phyloP scores from a whole-genome alignment of 1,140 invertebrate species.

The Belonocnema kinseyi region DNA sequence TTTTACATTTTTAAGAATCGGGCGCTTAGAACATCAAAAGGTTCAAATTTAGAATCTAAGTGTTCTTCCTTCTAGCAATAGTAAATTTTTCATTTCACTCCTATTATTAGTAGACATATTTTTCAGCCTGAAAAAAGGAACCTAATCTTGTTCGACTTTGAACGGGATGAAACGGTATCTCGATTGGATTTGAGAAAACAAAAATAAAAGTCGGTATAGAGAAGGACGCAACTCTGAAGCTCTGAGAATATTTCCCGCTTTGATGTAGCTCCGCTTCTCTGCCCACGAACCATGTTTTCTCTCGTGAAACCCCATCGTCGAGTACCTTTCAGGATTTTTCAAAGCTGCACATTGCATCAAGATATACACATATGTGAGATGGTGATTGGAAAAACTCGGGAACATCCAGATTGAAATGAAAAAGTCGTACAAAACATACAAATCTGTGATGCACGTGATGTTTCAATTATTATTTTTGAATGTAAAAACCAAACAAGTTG shows the following conservation, averaged over 20 bases:
- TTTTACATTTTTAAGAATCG: neutral
- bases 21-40: neutral
- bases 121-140: neutral
- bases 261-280: slow-evolving; percentile 34
- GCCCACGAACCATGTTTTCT: slow-evolving; percentile 21
- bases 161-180: slow-evolving; percentile 37
- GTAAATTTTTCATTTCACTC: neutral
- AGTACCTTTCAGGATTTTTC: slow-evolving; percentile 42
- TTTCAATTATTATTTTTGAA: too few species aligned
- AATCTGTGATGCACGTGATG: too few species aligned
- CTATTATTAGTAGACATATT: slow-evolving; percentile 2
- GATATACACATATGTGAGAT: slow-evolving; percentile 36
- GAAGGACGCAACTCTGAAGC: slow-evolving; percentile 37
- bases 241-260: slow-evolving; percentile 46
- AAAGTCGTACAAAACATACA: too few species aligned
- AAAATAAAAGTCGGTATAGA: slow-evolving; percentile 46
- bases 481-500: too few species aligned
- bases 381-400: slow-evolving; percentile 40
- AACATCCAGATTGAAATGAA: too few species aligned
- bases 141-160: slow-evolving; percentile 26
- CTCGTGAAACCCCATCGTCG: slow-evolving; percentile 34
- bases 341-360: slow-evolving; percentile 38
- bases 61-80: neutral
- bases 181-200: slow-evolving; percentile 46
- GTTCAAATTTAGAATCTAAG: neutral